phyloP scores from a whole-genome alignment of 1,140 invertebrate genomes.

The Neocloeon triangulifer region DNA sequence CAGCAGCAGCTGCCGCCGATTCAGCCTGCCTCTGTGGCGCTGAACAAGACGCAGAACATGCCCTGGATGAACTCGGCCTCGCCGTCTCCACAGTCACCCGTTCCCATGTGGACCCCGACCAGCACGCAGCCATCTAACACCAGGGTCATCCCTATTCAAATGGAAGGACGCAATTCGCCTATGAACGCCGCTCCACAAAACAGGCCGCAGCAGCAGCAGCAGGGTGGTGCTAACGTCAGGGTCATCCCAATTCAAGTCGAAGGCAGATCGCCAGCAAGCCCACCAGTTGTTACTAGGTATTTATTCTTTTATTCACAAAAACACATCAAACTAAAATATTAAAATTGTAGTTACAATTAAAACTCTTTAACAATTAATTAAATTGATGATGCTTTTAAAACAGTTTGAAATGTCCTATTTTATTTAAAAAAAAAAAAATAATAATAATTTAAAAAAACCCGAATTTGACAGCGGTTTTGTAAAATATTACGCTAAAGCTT shows the following conservation, averaged over 20 bases:
- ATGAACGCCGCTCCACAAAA: constrained; percentile 5
- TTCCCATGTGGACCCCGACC: constrained; percentile 4
- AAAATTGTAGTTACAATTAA: no score
- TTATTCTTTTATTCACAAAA: background rate
- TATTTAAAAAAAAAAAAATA: no score
- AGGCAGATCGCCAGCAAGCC: constrained; percentile 1
- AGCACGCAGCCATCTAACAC: constrained; percentile 11
- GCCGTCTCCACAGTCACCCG: background rate
- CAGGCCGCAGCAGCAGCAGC: constrained; percentile 9
- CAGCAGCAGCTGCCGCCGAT: background rate
- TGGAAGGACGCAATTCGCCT: constrained; percentile 18
- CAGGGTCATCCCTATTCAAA: constrained; percentile 23
- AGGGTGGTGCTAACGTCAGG: constrained; percentile 5
- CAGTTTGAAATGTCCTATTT: no score
- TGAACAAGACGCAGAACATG: background rate
- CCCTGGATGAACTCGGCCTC: background rate
- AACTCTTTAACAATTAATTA: no score
- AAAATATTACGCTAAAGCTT: no score
- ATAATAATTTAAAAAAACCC: no score
- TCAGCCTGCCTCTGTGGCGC: background rate
- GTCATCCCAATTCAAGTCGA: constrained; percentile 12
- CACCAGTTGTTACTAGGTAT: constrained; percentile 7
- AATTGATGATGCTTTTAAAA: no score
- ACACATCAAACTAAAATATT: no score
- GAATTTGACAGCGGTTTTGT: no score